phyloP scores from a whole-genome alignment of 2,888 invertebrate genomes.

The Loripinus fragilis region DNA sequence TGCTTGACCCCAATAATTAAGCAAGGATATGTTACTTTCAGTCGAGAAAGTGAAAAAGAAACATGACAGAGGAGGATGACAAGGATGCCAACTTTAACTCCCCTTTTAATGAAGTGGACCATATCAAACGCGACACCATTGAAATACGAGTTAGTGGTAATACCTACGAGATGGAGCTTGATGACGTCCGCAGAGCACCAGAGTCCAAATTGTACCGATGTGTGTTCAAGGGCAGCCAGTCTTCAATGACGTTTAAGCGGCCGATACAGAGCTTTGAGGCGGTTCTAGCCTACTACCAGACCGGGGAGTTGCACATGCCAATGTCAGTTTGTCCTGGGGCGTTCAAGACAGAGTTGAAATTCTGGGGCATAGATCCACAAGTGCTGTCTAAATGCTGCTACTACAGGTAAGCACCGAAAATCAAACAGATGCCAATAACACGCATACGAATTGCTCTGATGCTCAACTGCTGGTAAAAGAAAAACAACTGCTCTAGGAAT shows the following conservation, averaged over 20 bases:
- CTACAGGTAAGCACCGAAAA: conserved; percentile 51
- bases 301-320: conserved; percentile 61
- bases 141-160: conserved; percentile 41
- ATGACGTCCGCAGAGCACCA: conserved; percentile 46
- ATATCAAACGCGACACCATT: conserved; percentile 8
- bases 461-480: no score
- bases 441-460: no score
- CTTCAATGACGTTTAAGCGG: conserved; percentile 42
- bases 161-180: conserved; percentile 46
- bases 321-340: conserved; percentile 52
- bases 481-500: no score
- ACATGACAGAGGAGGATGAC: background rate
- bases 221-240: conserved; percentile 35
- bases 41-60: no score
- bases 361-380: conserved; percentile 60
- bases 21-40: no score
- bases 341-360: conserved; percentile 56
- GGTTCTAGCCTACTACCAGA: conserved; percentile 57
- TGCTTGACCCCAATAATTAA: no score
- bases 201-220: conserved; percentile 39
- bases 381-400: conserved; percentile 60
- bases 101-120: background rate
- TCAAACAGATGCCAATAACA: no score
- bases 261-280: conserved; percentile 59
- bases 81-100: background rate